A percentile compares a stretch with the other conserved stretches of the same genome.
Evolutionary conservation across 2,888 invertebrate species (phyloP).

Genomic region (Linnaemya tessellans): DNA sequence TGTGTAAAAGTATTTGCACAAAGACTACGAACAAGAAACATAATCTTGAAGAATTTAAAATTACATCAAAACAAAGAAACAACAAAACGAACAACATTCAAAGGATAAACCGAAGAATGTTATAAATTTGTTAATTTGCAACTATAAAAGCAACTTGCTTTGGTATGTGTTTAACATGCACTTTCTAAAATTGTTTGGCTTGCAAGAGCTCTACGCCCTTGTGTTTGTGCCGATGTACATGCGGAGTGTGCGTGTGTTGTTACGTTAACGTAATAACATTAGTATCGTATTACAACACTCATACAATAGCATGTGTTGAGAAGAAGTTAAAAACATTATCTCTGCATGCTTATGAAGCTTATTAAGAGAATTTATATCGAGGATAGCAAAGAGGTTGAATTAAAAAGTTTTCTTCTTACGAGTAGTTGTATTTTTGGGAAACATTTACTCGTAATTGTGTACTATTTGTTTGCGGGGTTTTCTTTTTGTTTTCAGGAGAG

Average conservation of each 20-base stretch:
- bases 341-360: slow-evolving; percentile 30
- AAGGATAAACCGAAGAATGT: slow-evolving; percentile 26
- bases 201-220: background rate
- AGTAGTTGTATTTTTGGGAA: background rate
- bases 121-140: slow-evolving; percentile 60
- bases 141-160: slow-evolving; percentile 24
- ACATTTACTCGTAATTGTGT: background rate
- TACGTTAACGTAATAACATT: slow-evolving; percentile 22
- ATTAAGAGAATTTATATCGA: slow-evolving; percentile 10
- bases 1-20: background rate
- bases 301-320: slow-evolving; percentile 52
- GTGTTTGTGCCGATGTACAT: background rate
- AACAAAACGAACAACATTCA: background rate
- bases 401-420: background rate
- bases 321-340: slow-evolving; percentile 40
- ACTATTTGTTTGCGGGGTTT: background rate
- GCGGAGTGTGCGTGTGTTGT: background rate
- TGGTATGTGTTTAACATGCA: slow-evolving; percentile 24
- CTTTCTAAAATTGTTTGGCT: slow-evolving; percentile 20
- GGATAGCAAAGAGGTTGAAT: background rate
- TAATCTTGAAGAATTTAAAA: slow-evolving; percentile 24
- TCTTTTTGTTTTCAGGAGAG: background rate
- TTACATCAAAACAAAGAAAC: slow-evolving; percentile 30
- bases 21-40: slow-evolving; percentile 10
- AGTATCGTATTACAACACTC: slow-evolving; percentile 17